Base-by-base conservation (phyloP, 2,113 vertebrate species). In the Sylvia atricapilla region DNA sequence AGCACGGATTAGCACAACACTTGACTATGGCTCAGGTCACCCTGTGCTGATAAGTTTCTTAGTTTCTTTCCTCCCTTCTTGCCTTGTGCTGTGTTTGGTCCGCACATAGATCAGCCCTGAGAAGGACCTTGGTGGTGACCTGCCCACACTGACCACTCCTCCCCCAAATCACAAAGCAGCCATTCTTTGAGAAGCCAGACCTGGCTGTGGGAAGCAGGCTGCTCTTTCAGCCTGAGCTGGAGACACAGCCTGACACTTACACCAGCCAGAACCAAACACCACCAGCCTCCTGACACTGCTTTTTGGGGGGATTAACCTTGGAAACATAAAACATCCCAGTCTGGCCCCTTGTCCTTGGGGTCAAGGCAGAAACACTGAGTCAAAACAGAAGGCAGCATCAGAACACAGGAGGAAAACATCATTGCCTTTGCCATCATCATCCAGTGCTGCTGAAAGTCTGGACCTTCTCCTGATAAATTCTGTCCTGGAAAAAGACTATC, bases 1-100 rank as follows among this genome's bases (percentile, higher is more conserved):
- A 89, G 90, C 58, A 93, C 1, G 94, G 95, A 97, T 97, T 98
- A 97, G 77, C 96, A 96, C 93, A 97, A 74, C 96, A 95, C 96
- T 98, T 97, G 94, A 95, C 87, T 86, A 7, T 84, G 87, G 85
- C 83, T 94, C 86, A 86, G 96, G 43, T 91, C 77, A 25, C 96
- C 96, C 94, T 4, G n/a, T 46, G 35, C 77, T 91, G 98, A 94
- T 97, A 97, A 97, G 47, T 73, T 84, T 62, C 83, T 87, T 67
- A 84, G 72, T 84, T 90, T 75, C 75, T 91, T 94, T 74, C 55
- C 27, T 49, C 53, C 46, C 87, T 49, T 16, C 55, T 82, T 39
- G 56, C 27, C 31, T 53, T 55, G 72, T 80, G 68, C 75, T 73
- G 33, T 1, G 1, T 72, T 95, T 91, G 87, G 76, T 84, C 94